Percentiles rank a stretch among this genome's conserved stretches.
phyloP scores from a whole-genome alignment of 2,888 invertebrate species.

The Zygaena filipendulae region DNA sequence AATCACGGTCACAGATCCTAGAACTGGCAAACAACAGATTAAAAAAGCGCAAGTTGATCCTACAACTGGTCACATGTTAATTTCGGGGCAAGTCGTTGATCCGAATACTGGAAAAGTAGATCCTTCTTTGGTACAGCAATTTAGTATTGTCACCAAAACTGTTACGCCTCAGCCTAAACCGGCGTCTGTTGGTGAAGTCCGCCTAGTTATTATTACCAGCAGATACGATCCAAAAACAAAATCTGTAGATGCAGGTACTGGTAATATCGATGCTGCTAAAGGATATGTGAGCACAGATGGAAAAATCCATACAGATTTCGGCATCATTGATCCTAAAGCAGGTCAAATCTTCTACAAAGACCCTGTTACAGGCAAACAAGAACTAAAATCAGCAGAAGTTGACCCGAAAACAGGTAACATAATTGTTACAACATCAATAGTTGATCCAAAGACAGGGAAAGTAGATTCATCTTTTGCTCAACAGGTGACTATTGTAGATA shows the following conservation, averaged over 20 bases:
- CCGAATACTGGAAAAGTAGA: slow-evolving; percentile 70
- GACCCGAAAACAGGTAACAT: slow-evolving; percentile 71
- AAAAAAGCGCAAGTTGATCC: slow-evolving; percentile 69
- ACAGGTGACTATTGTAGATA: slow-evolving; percentile 61
- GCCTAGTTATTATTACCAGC: slow-evolving; percentile 54
- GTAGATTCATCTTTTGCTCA: slow-evolving; percentile 66
- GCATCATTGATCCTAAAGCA: slow-evolving; percentile 69
- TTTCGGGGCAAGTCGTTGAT: slow-evolving; percentile 67
- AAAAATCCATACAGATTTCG: slow-evolving; percentile 69
- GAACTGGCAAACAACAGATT: slow-evolving; percentile 61
- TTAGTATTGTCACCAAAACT: slow-evolving; percentile 52
- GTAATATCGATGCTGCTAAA: slow-evolving; percentile 62
- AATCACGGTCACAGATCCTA: slow-evolving; percentile 51
- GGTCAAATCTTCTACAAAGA: slow-evolving; percentile 70
- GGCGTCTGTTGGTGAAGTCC: slow-evolving; percentile 45
- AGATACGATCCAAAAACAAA: slow-evolving; percentile 71
- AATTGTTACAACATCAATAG: slow-evolving; percentile 63
- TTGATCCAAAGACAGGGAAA: slow-evolving; percentile 71
- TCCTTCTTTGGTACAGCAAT: slow-evolving; percentile 64
- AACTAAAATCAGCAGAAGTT: slow-evolving; percentile 70
- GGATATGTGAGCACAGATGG: slow-evolving; percentile 63
- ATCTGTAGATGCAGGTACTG: slow-evolving; percentile 64
- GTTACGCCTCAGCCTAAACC: slow-evolving; percentile 48
- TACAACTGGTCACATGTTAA: slow-evolving; percentile 63
- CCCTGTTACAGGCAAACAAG: slow-evolving; percentile 70